phyloP scores from a whole-genome alignment of 2,797 vertebrate species.

The Lepilemur ruficaudatus region DNA sequence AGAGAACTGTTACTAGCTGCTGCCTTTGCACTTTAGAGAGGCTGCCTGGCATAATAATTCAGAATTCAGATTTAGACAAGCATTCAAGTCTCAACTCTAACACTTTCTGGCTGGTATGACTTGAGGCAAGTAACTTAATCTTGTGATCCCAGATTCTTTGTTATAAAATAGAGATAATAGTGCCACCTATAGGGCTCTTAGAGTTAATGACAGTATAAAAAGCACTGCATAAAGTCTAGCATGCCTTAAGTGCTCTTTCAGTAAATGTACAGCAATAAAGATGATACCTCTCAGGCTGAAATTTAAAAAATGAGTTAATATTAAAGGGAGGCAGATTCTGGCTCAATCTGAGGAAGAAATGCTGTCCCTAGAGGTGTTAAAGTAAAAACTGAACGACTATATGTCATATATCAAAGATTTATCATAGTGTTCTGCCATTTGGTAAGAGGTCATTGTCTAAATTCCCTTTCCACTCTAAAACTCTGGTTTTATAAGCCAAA shows the following conservation, averaged over 20 bases:
- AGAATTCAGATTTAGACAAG: neutral
- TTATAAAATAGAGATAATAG: neutral
- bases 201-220: neutral
- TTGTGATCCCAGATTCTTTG: neutral
- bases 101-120: neutral
- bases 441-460: neutral
- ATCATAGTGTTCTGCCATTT: neutral
- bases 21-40: neutral
- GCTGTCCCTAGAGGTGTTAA: neutral
- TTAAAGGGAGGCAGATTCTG: neutral
- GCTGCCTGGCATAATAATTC: neutral
- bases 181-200: neutral
- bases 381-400: neutral
- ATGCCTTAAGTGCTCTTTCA: neutral
- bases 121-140: neutral
- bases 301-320: neutral
- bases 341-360: neutral
- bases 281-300: neutral
- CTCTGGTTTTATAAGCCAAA: neutral
- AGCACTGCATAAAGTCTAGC: neutral
- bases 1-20: neutral
- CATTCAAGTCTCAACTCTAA: neutral
- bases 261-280: slow-evolving; percentile 5
- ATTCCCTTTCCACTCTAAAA: slow-evolving; percentile 13
- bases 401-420: neutral